phyloP scores from a whole-genome alignment of 2,797 vertebrate genomes.

The Buceros bicornis region DNA sequence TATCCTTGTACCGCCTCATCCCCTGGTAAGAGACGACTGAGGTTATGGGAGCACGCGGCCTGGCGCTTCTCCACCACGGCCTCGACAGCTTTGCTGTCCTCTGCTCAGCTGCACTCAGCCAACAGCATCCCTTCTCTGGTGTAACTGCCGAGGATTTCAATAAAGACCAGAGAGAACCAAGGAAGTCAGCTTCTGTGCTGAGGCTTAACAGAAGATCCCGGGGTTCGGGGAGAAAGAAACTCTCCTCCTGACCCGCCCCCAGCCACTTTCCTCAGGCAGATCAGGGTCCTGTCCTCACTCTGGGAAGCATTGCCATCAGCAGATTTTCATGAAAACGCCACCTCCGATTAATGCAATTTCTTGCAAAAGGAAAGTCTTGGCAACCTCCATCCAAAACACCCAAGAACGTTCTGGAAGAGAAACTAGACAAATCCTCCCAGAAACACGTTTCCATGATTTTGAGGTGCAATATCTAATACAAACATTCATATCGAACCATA shows the following conservation, averaged over 20 bases:
- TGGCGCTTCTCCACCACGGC: background rate
- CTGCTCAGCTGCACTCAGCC: background rate
- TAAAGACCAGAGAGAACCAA: background rate
- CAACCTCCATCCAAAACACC: accelerated
- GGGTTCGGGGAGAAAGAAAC: background rate
- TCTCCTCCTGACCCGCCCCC: accelerated
- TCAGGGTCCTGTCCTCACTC: accelerated
- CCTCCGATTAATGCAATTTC: background rate
- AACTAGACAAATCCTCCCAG: background rate
- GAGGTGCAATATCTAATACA: background rate
- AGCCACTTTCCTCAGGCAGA: accelerated
- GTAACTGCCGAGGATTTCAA: background rate
- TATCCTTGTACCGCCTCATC: background rate
- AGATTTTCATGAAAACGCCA: background rate
- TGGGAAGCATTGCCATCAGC: background rate
- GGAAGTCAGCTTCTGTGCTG: background rate
- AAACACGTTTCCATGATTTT: background rate
- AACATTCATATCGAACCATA: background rate
- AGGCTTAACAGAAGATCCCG: background rate
- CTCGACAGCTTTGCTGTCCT: background rate
- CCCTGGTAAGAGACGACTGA: background rate
- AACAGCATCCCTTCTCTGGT: background rate
- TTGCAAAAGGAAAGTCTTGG: background rate
- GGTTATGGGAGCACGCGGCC: background rate
- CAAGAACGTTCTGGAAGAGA: background rate